phyloP scores from a whole-genome alignment of 2,797 vertebrate genomes.

The Crenichthys baileyi region DNA sequence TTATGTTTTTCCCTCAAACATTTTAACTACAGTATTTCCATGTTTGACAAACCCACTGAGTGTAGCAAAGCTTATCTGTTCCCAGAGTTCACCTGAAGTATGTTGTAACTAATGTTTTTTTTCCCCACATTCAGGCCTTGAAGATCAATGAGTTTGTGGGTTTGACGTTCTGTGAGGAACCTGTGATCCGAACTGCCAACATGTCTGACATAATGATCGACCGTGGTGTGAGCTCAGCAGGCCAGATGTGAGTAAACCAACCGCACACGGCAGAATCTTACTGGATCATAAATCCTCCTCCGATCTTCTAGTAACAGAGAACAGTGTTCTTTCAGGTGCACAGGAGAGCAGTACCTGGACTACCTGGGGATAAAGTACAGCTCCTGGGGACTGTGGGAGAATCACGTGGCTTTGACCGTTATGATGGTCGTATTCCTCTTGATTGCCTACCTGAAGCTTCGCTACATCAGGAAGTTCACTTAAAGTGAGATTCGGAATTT shows the following conservation, averaged over 20 bases:
- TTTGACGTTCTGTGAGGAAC: conserved; percentile 77
- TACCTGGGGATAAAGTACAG: conserved; percentile 84
- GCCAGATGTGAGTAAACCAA: conserved; percentile 67
- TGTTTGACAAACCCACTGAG: not conserved
- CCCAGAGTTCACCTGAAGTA: not conserved
- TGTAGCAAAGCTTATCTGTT: too few relatives aligned
- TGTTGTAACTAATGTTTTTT: too few relatives aligned
- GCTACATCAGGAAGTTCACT: conserved; percentile 88
- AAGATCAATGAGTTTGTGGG: conserved; percentile 89
- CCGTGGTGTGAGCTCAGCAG: conserved; percentile 45
- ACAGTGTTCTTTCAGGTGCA: conserved; percentile 78
- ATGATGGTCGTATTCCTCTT: conserved; percentile 86
- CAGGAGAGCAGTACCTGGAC: conserved; percentile 84
- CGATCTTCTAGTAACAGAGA: not conserved
- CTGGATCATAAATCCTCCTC: not conserved
- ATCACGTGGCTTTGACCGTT: conserved; percentile 84
- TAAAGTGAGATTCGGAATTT: conserved; percentile 44
- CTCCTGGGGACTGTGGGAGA: conserved; percentile 91
- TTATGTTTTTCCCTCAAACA: not conserved
- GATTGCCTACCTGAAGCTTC: conserved; percentile 88
- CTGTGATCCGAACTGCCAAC: conserved; percentile 16
- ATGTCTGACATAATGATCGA: conserved; percentile 29
- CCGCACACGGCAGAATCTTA: not conserved
- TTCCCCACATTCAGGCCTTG: conserved; percentile 81
- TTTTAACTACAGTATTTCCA: not conserved